Evolutionary conservation across 2,113 vertebrate species (phyloP).

Genomic region (Arizona elegans): DNA sequence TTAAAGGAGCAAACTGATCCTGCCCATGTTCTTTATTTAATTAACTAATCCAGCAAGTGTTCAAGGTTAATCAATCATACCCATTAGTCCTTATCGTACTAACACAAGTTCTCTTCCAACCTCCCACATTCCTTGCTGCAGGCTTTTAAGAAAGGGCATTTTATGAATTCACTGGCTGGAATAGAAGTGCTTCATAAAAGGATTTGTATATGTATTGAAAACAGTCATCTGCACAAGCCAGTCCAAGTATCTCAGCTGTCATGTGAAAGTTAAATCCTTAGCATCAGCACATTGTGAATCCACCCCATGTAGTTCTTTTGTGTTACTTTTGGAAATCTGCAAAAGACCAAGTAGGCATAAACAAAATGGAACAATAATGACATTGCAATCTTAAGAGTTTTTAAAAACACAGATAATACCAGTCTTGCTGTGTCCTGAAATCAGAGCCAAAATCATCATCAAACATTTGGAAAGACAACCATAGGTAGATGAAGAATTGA

Average conservation of each 20-base stretch:
- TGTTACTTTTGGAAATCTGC: background rate
- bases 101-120: background rate
- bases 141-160: background rate
- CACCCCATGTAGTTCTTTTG: background rate
- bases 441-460: background rate
- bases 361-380: background rate
- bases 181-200: background rate
- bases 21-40: background rate
- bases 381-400: background rate
- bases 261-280: background rate
- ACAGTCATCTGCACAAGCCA: background rate
- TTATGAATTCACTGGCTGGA: background rate
- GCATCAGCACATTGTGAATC: background rate
- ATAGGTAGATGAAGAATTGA: background rate
- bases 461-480: background rate
- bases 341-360: background rate
- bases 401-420: background rate
- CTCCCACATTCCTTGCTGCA: background rate
- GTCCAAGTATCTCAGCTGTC: background rate
- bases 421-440: background rate
- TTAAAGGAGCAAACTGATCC: background rate
- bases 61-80: background rate
- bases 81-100: background rate
- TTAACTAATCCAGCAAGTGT: background rate
- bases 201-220: background rate